A percentile compares a stretch with the other conserved stretches of the same genome.
Evolutionary conservation across 2,113 vertebrate species (phyloP).

Genomic region (Pitta sordida): DNA sequence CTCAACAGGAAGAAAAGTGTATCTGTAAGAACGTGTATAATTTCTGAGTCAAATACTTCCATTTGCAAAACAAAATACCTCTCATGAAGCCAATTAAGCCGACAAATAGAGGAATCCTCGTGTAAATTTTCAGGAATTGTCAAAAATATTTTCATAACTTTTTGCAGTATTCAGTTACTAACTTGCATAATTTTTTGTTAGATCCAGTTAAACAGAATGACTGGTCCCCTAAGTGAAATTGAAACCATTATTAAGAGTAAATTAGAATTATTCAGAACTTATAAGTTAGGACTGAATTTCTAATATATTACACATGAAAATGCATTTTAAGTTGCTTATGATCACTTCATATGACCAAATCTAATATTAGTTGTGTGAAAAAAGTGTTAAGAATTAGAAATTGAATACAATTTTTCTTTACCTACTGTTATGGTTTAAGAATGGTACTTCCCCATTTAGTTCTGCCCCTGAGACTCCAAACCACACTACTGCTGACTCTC

Average conservation of each 20-base stretch:
- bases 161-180: background rate
- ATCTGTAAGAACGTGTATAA: background rate
- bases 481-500: rapidly evolving
- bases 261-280: background rate
- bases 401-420: rapidly evolving
- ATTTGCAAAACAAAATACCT: background rate
- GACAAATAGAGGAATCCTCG: background rate
- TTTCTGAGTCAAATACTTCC: background rate
- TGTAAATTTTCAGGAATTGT: background rate
- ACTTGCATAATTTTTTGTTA: background rate
- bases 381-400: background rate
- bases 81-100: background rate
- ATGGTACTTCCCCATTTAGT: background rate
- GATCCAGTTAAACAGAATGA: background rate
- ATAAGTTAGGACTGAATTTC: background rate
- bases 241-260: background rate
- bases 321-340: background rate
- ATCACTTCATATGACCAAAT: background rate
- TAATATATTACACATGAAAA: background rate
- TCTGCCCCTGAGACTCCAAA: background rate
- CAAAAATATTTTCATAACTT: background rate
- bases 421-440: background rate
- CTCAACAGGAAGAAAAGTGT: background rate
- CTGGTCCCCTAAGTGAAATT: background rate
- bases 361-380: background rate